phyloP scores from a whole-genome alignment of 2,888 invertebrate species.

The Acleris holmiana region DNA sequence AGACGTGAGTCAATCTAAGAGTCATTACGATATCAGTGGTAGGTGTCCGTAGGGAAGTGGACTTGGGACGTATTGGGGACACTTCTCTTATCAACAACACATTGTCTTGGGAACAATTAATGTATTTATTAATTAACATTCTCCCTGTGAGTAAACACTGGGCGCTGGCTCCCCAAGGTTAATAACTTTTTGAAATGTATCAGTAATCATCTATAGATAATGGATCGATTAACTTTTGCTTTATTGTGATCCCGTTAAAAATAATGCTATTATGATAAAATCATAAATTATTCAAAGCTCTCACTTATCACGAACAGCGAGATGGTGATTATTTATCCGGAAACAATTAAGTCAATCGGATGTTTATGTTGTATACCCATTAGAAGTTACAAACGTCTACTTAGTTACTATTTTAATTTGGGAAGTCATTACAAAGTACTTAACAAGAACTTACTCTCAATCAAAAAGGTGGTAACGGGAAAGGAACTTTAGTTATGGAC shows the following conservation, averaged over 20 bases:
- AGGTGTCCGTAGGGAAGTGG: slow-evolving; percentile 66
- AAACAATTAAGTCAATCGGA: slow-evolving; percentile 14
- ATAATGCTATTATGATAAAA: no score
- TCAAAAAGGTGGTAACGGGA: no score
- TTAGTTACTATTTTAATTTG: no score
- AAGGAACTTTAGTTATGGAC: background rate
- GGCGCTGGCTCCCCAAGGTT: background rate
- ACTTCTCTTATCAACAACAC: slow-evolving; percentile 57
- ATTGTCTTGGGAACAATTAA: slow-evolving; percentile 58
- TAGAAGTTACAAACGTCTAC: no score
- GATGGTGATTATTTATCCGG: slow-evolving; percentile 1
- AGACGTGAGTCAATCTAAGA: slow-evolving; percentile 73
- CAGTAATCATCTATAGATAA: no score
- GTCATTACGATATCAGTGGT: slow-evolving; percentile 73
- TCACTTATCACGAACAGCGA: no score
- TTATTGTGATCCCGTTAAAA: no score
- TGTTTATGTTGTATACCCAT: background rate
- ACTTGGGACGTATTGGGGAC: slow-evolving; percentile 54
- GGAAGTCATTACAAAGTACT: no score
- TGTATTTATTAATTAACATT: slow-evolving; percentile 68
- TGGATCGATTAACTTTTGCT: no score
- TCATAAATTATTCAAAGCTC: no score
- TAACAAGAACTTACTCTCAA: no score
- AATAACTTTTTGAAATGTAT: background rate
- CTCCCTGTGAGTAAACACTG: slow-evolving; percentile 53